A percentile compares a stretch with the other conserved stretches of the same genome.
Conservation (phyloP, 2,888 invertebrate genomes). For the Tenthredo mesomela region DNA sequence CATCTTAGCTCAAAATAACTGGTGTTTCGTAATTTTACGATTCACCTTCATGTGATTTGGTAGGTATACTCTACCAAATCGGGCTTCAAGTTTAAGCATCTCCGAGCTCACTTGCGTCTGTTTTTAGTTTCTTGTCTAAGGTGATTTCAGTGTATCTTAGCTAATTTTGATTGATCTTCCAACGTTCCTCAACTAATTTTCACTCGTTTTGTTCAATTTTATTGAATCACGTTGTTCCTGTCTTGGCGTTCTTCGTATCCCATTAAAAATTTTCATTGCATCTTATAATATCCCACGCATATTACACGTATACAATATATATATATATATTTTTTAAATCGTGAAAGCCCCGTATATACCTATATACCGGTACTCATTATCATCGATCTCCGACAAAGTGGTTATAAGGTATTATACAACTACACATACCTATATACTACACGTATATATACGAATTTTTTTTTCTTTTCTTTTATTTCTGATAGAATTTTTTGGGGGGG, state of each 20-base stretch:
- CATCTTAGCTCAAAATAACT: no score
- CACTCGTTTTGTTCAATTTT: not conserved
- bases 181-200: not conserved
- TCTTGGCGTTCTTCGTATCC: not conserved
- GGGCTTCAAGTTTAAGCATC: not conserved
- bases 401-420: not conserved
- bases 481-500: not conserved
- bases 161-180: not conserved
- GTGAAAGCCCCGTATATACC: not conserved
- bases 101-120: not conserved
- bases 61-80: not conserved
- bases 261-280: not conserved
- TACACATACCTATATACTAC: not conserved
- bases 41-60: no score
- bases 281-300: not conserved
- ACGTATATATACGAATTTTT: not conserved
- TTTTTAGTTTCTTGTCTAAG: not conserved
- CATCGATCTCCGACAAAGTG: slow-evolving; percentile 10
- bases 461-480: not conserved
- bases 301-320: not conserved
- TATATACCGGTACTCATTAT: not conserved
- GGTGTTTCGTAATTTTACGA: no score
- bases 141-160: not conserved
- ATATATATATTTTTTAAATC: not conserved
- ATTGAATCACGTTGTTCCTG: no score